Percentiles rank a stretch among this genome's conserved stretches.
These are phyloP conservation scores for Pheosia gnoma DNA, from an alignment of 2,888 invertebrate species.

Conservation along the genomic window DNA sequence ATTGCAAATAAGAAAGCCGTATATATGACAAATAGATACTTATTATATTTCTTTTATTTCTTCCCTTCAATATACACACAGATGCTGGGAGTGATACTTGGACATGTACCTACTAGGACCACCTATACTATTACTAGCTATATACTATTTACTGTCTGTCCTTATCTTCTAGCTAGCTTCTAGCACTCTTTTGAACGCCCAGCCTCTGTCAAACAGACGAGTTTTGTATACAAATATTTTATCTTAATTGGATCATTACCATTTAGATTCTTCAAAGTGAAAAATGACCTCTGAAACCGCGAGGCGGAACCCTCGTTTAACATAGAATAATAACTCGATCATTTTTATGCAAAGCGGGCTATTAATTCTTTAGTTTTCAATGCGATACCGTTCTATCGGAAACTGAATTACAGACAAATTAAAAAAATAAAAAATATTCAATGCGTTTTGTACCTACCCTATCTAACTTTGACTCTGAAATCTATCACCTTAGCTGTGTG, in stretches of 20 bases:
- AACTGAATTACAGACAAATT: slow-evolving; percentile 1
- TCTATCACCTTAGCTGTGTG: too few relatives aligned
- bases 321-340: slow-evolving; percentile 46
- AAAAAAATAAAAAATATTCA: neutral
- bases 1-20: too few relatives aligned
- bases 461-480: too few relatives aligned
- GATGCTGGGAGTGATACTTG: too few relatives aligned
- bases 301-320: slow-evolving; percentile 30
- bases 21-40: too few relatives aligned
- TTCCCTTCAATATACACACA: too few relatives aligned
- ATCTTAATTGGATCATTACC: slow-evolving; percentile 9
- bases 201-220: neutral
- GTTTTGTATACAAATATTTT: slow-evolving; percentile 8
- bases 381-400: neutral
- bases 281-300: slow-evolving; percentile 23
- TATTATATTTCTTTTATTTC: too few relatives aligned
- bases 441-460: neutral
- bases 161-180: too few relatives aligned
- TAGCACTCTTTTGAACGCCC: too few relatives aligned
- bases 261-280: slow-evolving; percentile 20
- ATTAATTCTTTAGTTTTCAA: slow-evolving; percentile 33
- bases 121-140: too few relatives aligned
- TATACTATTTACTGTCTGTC: too few relatives aligned
- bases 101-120: too few relatives aligned
- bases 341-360: slow-evolving; percentile 38